phyloP scores from a whole-genome alignment of 2,888 invertebrate species.

The Caenorhabditis japonica region DNA sequence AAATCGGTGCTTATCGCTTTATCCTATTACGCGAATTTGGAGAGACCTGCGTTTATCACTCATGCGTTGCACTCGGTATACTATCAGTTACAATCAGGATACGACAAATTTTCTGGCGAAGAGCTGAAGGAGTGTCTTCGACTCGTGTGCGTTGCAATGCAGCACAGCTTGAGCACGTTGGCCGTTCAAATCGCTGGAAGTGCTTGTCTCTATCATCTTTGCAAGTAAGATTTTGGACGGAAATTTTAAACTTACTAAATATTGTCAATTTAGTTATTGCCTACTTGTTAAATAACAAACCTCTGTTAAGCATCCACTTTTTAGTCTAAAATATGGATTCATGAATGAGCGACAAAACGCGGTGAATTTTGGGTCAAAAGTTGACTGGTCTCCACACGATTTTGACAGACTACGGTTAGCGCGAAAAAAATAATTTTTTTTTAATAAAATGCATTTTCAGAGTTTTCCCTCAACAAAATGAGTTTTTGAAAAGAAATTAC shows the following conservation, averaged over 20 bases:
- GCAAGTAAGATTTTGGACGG: conserved; percentile 62
- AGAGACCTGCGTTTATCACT: conserved; percentile 62
- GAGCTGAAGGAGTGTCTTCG: conserved; percentile 59
- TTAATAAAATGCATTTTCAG: no score
- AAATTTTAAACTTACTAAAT: not conserved
- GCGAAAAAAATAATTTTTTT: no score
- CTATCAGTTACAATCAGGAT: conserved; percentile 60
- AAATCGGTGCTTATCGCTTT: conserved; percentile 55
- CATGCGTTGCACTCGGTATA: conserved; percentile 65
- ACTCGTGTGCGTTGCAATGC: conserved; percentile 62
- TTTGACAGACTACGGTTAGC: no score
- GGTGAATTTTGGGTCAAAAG: no score
- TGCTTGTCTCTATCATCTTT: conserved; percentile 69
- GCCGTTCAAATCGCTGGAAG: conserved; percentile 68
- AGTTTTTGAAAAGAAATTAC: no score
- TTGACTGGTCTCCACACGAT: no score
- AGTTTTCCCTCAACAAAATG: no score
- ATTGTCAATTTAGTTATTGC: not conserved
- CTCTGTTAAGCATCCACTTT: no score
- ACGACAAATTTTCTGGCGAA: conserved; percentile 60
- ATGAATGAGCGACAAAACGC: no score
- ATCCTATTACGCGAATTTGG: conserved; percentile 52
- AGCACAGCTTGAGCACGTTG: conserved; percentile 53
- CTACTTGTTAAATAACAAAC: no score
- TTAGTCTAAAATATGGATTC: no score